Percentiles rank a stretch among this genome's conserved stretches.
phyloP scores from a whole-genome alignment of 1,140 invertebrate species.

The Drusus annulatus region DNA sequence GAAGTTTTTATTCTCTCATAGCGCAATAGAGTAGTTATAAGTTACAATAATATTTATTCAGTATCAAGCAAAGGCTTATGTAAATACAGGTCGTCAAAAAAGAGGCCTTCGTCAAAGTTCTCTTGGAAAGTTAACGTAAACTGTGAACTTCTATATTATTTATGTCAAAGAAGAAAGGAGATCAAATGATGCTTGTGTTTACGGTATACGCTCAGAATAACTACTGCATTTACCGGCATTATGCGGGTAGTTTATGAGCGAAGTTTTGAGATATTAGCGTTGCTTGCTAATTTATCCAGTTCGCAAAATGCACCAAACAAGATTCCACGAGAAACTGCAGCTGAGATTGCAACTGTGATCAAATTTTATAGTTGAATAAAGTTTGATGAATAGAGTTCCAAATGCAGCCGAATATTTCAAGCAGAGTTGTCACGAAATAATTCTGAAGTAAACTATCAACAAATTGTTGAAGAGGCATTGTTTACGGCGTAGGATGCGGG shows the following conservation, averaged over 20 bases:
- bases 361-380: not conserved
- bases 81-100: not conserved
- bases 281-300: constrained; percentile 10
- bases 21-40: too few species aligned
- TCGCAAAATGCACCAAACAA: constrained; percentile 12
- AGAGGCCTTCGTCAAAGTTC: not conserved
- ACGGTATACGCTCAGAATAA: constrained; percentile 1
- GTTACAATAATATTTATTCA: not conserved
- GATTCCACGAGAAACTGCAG: not conserved
- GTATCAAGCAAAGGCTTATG: not conserved
- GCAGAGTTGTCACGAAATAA: too few species aligned
- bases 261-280: constrained; percentile 22
- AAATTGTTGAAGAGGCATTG: not conserved
- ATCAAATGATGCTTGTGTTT: not conserved
- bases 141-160: not conserved
- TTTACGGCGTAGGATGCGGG: not conserved
- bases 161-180: not conserved
- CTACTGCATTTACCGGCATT: constrained; percentile 1
- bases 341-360: constrained; percentile 5
- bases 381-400: too few species aligned
- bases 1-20: too few species aligned
- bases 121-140: not conserved
- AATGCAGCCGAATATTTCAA: too few species aligned
- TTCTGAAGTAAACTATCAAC: not conserved
- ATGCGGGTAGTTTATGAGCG: constrained; percentile 23